Evolutionary conservation across 37 sponge, comb jelly and placozoan genomes (phyloP).

Genomic region (Hormiphora californensis): DNA sequence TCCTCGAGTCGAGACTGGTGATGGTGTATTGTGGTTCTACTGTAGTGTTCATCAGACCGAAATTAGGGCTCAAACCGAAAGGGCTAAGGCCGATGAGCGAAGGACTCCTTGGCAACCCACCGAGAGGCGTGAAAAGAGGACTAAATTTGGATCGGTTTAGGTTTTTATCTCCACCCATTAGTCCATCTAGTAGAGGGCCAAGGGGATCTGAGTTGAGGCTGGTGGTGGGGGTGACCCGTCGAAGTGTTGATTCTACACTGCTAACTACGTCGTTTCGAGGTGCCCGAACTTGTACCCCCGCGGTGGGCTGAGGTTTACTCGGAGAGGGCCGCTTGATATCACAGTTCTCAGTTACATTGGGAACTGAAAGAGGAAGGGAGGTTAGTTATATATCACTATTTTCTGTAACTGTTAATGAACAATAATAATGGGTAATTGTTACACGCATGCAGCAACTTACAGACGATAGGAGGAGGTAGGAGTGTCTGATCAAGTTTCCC

Average conservation of each 20-base stretch:
- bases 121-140: conserved; percentile 26
- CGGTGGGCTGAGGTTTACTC: conserved; percentile 11
- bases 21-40: conserved; percentile 53
- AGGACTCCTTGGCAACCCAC: conserved; percentile 20
- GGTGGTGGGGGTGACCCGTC: conserved; percentile 16
- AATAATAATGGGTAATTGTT: no score
- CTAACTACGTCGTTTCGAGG: conserved; percentile 17
- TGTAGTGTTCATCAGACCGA: background rate
- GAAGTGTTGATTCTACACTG: background rate
- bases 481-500: conserved; percentile 14
- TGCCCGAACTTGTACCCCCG: background rate
- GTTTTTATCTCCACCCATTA: background rate
- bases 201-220: conserved; percentile 50
- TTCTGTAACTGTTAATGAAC: no score
- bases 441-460: no score
- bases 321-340: conserved; percentile 48
- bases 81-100: conserved; percentile 48
- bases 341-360: conserved; percentile 38
- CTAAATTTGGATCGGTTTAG: conserved; percentile 45
- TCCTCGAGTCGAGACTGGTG: conserved; percentile 42
- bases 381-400: no score
- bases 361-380: conserved; percentile 1
- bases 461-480: conserved; percentile 15
- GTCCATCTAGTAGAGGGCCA: conserved; percentile 22
- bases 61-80: conserved; percentile 25